Conservation (phyloP, 2,113 vertebrate species). For the Dinomys branickii region DNA sequence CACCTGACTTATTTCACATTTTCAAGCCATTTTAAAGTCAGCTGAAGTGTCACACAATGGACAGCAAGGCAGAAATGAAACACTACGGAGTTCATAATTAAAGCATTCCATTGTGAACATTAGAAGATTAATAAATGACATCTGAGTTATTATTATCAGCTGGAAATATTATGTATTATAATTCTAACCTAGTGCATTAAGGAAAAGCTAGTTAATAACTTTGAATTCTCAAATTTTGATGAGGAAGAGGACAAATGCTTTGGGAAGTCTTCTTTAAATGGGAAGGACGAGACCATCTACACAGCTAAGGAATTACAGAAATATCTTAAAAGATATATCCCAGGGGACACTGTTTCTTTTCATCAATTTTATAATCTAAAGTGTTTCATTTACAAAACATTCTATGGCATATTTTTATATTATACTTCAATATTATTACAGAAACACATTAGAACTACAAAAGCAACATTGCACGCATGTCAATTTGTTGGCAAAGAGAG, state of each 20-base stretch:
- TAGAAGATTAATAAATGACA: slow-evolving; percentile 3
- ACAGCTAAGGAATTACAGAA: not conserved
- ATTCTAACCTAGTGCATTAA: not conserved
- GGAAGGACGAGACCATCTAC: not conserved
- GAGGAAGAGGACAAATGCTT: not conserved
- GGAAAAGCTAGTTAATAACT: not conserved
- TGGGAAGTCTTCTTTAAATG: not conserved
- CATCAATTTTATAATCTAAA: not conserved
- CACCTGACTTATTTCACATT: not conserved
- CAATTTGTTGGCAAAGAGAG: not conserved
- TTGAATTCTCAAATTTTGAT: not conserved
- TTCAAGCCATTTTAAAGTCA: not conserved
- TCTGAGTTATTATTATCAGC: not conserved
- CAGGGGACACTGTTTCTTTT: not conserved
- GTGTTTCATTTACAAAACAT: not conserved
- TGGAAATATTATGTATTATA: not conserved
- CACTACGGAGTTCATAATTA: not conserved
- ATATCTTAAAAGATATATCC: not conserved
- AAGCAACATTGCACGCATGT: not conserved
- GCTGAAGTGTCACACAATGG: not conserved
- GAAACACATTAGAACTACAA: not conserved
- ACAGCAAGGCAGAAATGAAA: slow-evolving; percentile 1
- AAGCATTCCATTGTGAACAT: not conserved
- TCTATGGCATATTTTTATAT: not conserved
- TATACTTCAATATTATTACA: not conserved